These are phyloP conservation scores for Saccostrea echinata DNA, from an alignment of 1,140 invertebrate species.

Conservation along the genomic window DNA sequence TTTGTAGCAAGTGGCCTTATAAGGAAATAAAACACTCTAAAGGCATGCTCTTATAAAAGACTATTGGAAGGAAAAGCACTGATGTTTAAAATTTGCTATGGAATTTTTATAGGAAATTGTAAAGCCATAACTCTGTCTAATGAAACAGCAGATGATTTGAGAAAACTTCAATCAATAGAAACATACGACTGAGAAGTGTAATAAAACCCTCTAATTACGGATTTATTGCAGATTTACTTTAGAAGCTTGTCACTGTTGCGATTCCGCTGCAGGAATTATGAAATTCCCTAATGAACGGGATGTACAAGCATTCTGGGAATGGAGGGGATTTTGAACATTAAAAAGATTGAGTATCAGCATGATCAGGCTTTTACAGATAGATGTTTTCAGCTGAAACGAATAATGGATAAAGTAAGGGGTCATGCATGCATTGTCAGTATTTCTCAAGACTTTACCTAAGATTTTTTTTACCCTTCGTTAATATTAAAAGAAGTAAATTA, in stretches of 20 bases:
- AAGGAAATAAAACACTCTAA: no score
- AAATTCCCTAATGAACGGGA: background rate
- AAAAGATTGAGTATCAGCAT: no score
- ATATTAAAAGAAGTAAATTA: background rate
- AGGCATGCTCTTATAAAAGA: no score
- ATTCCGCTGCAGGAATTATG: background rate
- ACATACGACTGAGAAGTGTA: background rate
- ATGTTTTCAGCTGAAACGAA: no score
- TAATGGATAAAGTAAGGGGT: no score
- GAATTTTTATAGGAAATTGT: constrained; percentile 13
- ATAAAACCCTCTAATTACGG: background rate
- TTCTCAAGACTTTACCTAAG: background rate
- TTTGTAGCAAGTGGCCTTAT: no score
- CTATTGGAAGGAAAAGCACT: background rate
- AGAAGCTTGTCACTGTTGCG: background rate
- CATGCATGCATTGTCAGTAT: background rate
- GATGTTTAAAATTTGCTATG: background rate
- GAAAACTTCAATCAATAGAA: constrained; percentile 24
- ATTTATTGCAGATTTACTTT: background rate
- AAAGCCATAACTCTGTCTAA: background rate
- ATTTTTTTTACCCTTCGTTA: background rate
- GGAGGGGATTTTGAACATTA: background rate
- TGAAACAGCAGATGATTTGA: constrained; percentile 26
- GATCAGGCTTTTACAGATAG: no score
- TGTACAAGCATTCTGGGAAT: background rate